Base-by-base conservation (phyloP, 2,113 vertebrate genomes). In the Sterna hirundo region DNA sequence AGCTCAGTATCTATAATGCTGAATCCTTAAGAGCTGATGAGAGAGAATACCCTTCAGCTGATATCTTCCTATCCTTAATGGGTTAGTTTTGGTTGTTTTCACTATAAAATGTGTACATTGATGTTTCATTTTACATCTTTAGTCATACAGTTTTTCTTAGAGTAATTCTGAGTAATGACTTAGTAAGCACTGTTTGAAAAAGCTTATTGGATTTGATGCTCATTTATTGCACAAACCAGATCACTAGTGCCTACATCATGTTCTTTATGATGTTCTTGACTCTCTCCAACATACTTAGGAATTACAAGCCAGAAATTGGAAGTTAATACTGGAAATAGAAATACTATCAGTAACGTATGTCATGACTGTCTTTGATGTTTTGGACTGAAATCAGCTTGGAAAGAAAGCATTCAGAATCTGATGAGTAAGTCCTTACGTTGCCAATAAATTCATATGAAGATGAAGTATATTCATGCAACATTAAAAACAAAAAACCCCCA, bases 151-250 rank as follows among this genome's bases (percentile, higher is more conserved):
- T 26, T 86, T 65, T 93, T 86, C n/a, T 71, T 81, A 27, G 32
- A 69, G 23, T 91, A 83, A 70, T 85, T 89, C 46, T 78, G 29
- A 64, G 47, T 83, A 71, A 62, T 52, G 91, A 65, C 36, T 82
- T 83, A 69, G 14, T 75, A 86, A 77, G 38, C 30, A 16, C 29
- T 90, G 23, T 93, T 88, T 66, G 83, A 62, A 58, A 88, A 79
- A 82, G 42, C 44, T 97, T n/a, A 62, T 80, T 85, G 78, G 83
- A 89, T 91, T 91, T 93, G 89, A 80, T 93, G 86, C 62, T 94
- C 30, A 23, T 77, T 96, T 89, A 34, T 51, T 80, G 40, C 64
- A 66, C 46, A 83, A 93, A 88, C 46, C 38, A 74, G 84, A 80
- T 91, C 93, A 85, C 23, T 66, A 13, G 49, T 84, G 40, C 49